phyloP scores from a whole-genome alignment of 2,797 vertebrate species.

The Meriones psammophilus region DNA sequence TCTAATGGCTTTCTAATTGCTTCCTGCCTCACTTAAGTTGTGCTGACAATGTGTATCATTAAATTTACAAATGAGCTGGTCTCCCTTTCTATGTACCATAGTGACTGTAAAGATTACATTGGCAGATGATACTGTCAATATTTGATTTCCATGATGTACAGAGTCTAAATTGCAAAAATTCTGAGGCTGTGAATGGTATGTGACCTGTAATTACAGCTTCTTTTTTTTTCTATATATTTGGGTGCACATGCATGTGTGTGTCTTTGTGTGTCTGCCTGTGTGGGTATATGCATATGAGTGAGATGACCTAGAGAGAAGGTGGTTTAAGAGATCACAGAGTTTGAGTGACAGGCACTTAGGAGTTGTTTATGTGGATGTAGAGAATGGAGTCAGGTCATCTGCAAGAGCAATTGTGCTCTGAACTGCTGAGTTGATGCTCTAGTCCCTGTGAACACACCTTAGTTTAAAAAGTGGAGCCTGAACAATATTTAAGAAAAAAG shows the following conservation, averaged over 20 bases:
- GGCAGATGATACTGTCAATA: background rate
- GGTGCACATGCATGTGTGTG: too few species aligned
- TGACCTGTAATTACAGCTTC: background rate
- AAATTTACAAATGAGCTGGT: background rate
- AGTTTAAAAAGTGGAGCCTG: background rate
- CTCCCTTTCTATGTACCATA: background rate
- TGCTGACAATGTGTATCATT: background rate
- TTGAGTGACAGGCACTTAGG: background rate
- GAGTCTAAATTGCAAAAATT: background rate
- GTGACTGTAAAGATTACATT: background rate
- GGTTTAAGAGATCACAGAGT: background rate
- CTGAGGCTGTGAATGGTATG: background rate
- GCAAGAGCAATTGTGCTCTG: background rate
- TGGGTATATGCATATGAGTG: background rate
- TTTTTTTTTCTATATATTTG: background rate
- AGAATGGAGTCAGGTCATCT: background rate
- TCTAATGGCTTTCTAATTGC: constrained; percentile 4
- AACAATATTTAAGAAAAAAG: background rate
- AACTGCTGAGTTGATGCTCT: background rate
- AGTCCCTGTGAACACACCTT: background rate
- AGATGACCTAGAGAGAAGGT: background rate
- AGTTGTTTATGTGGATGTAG: background rate
- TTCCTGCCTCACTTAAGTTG: background rate
- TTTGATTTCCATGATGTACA: background rate
- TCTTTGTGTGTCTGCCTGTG: too few species aligned